These are phyloP conservation scores for Ifrita kowaldi DNA, from an alignment of 2,113 vertebrate genomes.

Conservation along the genomic window DNA sequence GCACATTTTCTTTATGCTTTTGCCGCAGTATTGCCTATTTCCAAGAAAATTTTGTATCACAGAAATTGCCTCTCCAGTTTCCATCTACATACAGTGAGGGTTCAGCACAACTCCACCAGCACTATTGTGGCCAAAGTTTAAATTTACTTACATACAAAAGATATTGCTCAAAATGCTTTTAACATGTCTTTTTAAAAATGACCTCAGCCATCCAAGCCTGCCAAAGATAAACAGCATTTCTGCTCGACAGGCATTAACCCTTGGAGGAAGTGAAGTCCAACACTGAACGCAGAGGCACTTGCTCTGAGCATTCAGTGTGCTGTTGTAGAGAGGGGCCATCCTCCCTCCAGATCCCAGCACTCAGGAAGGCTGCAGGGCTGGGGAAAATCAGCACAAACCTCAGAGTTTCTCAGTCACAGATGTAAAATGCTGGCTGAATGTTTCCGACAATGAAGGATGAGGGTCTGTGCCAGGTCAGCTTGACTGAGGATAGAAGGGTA, in stretches of 20 bases:
- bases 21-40: neutral
- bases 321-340: neutral
- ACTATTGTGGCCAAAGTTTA: neutral
- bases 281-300: neutral
- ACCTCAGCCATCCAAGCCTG: neutral
- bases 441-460: neutral
- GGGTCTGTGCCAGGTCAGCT: neutral
- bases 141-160: neutral
- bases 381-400: neutral
- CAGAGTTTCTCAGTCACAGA: neutral
- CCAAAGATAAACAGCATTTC: slow-evolving; percentile 15
- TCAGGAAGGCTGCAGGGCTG: neutral
- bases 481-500: neutral
- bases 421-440: neutral
- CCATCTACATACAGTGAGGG: neutral
- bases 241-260: neutral
- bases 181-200: neutral
- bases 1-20: neutral
- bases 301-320: fast-evolving
- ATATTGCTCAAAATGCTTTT: slow-evolving; percentile 49
- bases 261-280: neutral
- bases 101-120: neutral
- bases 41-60: neutral
- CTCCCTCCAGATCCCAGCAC: neutral
- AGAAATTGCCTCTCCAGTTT: neutral